These are phyloP conservation scores for Dascyllus trimaculatus DNA, from an alignment of 2,113 vertebrate genomes.

Conservation along the genomic window DNA sequence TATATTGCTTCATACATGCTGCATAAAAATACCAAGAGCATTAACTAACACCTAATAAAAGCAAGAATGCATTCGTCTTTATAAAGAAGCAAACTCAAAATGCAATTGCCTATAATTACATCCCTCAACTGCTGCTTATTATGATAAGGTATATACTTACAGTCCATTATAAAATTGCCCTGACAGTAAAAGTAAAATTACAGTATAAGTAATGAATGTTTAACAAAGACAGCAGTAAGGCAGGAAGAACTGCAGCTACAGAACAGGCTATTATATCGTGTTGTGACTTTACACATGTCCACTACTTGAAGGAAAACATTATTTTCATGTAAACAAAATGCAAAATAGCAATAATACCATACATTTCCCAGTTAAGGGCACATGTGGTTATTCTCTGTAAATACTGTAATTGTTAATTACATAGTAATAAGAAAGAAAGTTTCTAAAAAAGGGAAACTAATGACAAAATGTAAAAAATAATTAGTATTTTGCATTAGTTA, in stretches of 20 bases:
- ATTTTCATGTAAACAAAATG: not conserved
- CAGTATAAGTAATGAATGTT: no score
- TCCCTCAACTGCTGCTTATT: no score
- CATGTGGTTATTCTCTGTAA: no score
- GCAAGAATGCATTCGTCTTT: not conserved
- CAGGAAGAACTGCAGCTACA: not conserved
- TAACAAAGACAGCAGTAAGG: no score
- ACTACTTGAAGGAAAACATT: constrained; percentile 1
- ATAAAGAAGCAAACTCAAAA: no score
- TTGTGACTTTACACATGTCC: not conserved
- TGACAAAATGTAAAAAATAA: not conserved
- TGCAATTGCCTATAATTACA: not conserved
- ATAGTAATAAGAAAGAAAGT: no score
- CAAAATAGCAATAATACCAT: not conserved
- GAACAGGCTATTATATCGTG: not conserved
- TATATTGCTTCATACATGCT: not conserved
- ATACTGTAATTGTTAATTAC: no score
- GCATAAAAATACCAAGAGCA: no score
- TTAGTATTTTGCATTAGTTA: not conserved
- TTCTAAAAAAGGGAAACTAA: not conserved
- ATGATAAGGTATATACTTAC: no score
- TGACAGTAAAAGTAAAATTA: no score
- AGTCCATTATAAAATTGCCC: no score
- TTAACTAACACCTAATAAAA: no score
- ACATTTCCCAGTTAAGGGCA: not conserved